Evolutionary conservation across 2,888 invertebrate species (phyloP), one percentile per base, ranked within the genome.

Genomic region (Mamestra brassicae): DNA sequence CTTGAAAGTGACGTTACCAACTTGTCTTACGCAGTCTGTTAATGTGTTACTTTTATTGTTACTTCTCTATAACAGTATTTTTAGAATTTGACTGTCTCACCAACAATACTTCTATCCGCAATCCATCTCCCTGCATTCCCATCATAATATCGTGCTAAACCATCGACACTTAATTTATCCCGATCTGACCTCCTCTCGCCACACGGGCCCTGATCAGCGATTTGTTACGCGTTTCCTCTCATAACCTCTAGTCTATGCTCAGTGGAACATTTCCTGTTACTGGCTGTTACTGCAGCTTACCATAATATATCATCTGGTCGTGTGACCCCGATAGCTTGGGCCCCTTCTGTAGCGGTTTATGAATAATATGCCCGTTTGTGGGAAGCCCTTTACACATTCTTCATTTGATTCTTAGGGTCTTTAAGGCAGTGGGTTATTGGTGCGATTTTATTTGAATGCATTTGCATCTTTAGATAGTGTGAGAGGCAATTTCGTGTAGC

Each of bases 191-290:
- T 67, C 76, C 72, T 76, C 78, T 76, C 76, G 64, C 63, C 73
- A 78, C 74, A 76, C 81, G 79, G 80, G 83, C 86, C 82, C 85
- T 81, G 82, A 90, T 90, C 87, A 86, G 80, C 83, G 78, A 90
- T 90, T 88, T 85, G 89, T 86, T 86, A 86, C 89, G 87, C 90
- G 86, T 86, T 87, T 84, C 86, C 83, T 84, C 73, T 76, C 76
- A 75, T 77, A 81, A 83, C 79, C 81, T 75, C 71, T 77, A 63
- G 62, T 74, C 66, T 63, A 74, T 66, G 71, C 72, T 85, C 74
- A 85, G 74, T 83, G 85, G 74, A 83, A 83, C 85, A 85, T 81
- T 83, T 83, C 83, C 83, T 81, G 83, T 74, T 84, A 80, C 72
- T 68, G 69, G 78, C 54, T 75, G 75, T 75, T 76, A 72, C 83